Conservation (phyloP, 2,888 invertebrate genomes). For the Agrypnus murinus region DNA sequence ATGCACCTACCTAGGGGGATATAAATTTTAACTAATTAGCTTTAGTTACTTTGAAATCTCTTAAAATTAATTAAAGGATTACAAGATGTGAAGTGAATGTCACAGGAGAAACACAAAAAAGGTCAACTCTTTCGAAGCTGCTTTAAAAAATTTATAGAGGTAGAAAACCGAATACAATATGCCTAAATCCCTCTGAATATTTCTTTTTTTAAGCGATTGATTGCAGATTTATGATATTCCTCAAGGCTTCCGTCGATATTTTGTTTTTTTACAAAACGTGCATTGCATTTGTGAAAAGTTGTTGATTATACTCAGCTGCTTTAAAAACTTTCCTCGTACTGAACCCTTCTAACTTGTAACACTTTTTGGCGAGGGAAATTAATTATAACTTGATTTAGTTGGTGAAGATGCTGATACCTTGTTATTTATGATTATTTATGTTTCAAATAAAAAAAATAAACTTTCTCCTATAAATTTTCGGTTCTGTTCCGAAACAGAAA, state of each 20-base stretch:
- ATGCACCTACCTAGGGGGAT: constrained; percentile 49
- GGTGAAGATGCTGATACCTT: background rate
- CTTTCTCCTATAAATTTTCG: background rate
- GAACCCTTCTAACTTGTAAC: constrained; percentile 6
- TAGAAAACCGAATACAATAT: background rate
- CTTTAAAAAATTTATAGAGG: background rate
- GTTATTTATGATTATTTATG: background rate
- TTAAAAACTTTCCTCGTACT: constrained; percentile 10
- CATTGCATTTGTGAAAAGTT: constrained; percentile 13
- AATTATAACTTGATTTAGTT: constrained; percentile 14
- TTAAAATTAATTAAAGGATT: constrained; percentile 46
- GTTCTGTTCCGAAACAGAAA: background rate
- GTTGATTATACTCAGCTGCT: constrained; percentile 9
- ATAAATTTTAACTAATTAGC: constrained; percentile 55
- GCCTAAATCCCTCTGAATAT: background rate
- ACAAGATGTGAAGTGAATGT: constrained; percentile 19
- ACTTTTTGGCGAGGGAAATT: constrained; percentile 1
- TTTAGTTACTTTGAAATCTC: constrained; percentile 46
- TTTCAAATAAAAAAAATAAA: background rate
- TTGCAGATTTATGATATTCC: constrained; percentile 11
- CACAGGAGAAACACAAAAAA: background rate
- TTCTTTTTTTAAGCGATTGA: constrained; percentile 3
- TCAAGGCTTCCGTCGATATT: background rate
- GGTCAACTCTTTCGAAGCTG: background rate
- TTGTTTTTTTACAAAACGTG: constrained; percentile 2